Evolutionary conservation across 2,797 vertebrate species (phyloP), one percentile per base, ranked within the genome.

Genomic region (Podarcis lilfordi): DNA sequence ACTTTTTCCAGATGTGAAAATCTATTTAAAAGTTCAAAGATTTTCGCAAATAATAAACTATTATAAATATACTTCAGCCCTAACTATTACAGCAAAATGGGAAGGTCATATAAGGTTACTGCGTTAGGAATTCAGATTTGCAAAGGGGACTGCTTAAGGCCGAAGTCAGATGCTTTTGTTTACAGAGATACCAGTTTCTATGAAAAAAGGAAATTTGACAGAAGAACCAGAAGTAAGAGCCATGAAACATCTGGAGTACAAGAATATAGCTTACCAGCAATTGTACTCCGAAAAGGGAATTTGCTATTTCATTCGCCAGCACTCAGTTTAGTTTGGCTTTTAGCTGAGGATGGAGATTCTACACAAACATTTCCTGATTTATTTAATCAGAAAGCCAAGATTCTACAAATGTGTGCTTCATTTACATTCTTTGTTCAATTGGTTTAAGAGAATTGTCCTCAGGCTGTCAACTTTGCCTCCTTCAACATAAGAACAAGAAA

Each of bases 221-320:
- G 9, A 45, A 37, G 37, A 87, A 66, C 17, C 50, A 19, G 3
- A 85, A 72, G 25, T 64, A 77, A 35, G 21, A 32, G 37, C 21
- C 29, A 83, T 37, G 68, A 84, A 74, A 86, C 37, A 89, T 74
- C 37, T 74, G 76, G 40, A n/a, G 19, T 84, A 27, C 35, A 45
- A 27, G 8, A 71, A n/a, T 61, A 61, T 19, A 64, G n/a, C 80
- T 84, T 80, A 27, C 32, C 9, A 64, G n/a, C 29, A 69, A 21
- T 45, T 17, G 25, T n/a, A 55, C 10, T 32, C 25, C 25, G 71
- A 68, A 35, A 74, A 74, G 79, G 13, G 68, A 72, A 72, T 25
- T 80, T n/a, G 0, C 19, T 74, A 29, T 84, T 15, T 74, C 19
- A 29, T 1, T 82, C 19, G 77, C n/a, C 10, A 25, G 8, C 55